phyloP scores from a whole-genome alignment of 2,888 invertebrate genomes.

The Clivina fossor region DNA sequence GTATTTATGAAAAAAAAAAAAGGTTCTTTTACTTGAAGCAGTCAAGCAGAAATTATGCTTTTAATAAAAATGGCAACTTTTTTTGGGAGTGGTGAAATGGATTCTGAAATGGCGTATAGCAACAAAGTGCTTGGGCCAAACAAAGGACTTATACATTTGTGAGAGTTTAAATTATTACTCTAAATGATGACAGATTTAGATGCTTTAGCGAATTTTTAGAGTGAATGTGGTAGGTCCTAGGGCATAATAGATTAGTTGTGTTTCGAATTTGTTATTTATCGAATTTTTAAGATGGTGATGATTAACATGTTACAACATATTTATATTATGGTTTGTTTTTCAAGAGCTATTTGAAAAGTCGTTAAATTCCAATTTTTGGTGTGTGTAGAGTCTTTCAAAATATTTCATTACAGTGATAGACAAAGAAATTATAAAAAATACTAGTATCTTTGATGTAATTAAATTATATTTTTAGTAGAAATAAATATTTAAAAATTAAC shows the following conservation, averaged over 20 bases:
- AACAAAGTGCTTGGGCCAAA: not conserved
- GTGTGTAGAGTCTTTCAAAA: too few relatives aligned
- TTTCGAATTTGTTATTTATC: not conserved
- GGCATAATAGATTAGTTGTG: not conserved
- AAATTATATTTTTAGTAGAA: too few relatives aligned
- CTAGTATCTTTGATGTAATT: too few relatives aligned
- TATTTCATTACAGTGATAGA: too few relatives aligned
- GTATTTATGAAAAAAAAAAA: too few relatives aligned
- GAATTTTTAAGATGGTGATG: not conserved
- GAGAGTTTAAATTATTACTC: too few relatives aligned
- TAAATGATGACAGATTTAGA: slow-evolving; percentile 14
- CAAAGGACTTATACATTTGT: slow-evolving; percentile 6
- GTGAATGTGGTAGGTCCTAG: slow-evolving; percentile 10
- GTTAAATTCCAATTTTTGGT: too few relatives aligned
- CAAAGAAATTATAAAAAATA: too few relatives aligned
- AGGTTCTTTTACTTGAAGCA: slow-evolving; percentile 15
- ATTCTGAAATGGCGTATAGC: slow-evolving; percentile 13
- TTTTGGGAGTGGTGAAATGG: not conserved
- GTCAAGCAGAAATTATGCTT: slow-evolving; percentile 16
- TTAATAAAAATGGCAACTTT: slow-evolving; percentile 14
- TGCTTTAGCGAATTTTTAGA: not conserved
- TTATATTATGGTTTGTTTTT: too few relatives aligned
- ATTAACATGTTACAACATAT: too few relatives aligned
- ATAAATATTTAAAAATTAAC: too few relatives aligned
- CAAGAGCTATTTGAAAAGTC: too few relatives aligned